phyloP scores from a whole-genome alignment of 2,113 vertebrate genomes.

The Misgurnus anguillicaudatus region DNA sequence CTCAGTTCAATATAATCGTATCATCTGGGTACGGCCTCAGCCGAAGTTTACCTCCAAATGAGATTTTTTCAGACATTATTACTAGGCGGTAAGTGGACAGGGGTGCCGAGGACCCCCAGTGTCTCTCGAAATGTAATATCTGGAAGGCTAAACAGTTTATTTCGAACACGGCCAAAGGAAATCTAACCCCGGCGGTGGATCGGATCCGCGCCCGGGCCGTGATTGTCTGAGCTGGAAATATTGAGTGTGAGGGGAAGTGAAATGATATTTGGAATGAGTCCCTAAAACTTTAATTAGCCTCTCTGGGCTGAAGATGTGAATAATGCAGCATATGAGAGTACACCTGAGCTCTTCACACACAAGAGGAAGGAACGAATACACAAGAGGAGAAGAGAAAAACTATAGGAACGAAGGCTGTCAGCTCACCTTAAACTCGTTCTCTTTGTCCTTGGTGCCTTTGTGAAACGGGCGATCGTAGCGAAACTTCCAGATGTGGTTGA shows the following conservation, averaged over 20 bases:
- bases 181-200: slow-evolving; percentile 51
- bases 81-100: slow-evolving; percentile 46
- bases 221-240: slow-evolving; percentile 49
- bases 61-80: slow-evolving; percentile 52
- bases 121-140: slow-evolving; percentile 62
- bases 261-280: slow-evolving; percentile 56
- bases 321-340: slow-evolving; percentile 66
- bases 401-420: not conserved
- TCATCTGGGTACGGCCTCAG: slow-evolving; percentile 48
- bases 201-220: slow-evolving; percentile 47
- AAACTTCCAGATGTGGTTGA: slow-evolving; percentile 98
- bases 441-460: slow-evolving; percentile 98
- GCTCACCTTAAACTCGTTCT: slow-evolving; percentile 97
- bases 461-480: slow-evolving; percentile 97
- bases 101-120: slow-evolving; percentile 36
- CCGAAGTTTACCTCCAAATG: slow-evolving; percentile 49
- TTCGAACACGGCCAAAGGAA: slow-evolving; percentile 58
- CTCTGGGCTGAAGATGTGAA: slow-evolving; percentile 62
- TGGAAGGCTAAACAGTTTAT: slow-evolving; percentile 53
- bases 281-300: slow-evolving; percentile 66
- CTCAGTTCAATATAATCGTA: slow-evolving; percentile 49
- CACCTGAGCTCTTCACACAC: slow-evolving; percentile 48
- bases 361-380: slow-evolving; percentile 24
- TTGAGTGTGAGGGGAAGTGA: slow-evolving; percentile 48
- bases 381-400: not conserved